These are phyloP conservation scores for Eupithecia subfuscata DNA, from an alignment of 2,888 invertebrate genomes.

Conservation along the genomic window DNA sequence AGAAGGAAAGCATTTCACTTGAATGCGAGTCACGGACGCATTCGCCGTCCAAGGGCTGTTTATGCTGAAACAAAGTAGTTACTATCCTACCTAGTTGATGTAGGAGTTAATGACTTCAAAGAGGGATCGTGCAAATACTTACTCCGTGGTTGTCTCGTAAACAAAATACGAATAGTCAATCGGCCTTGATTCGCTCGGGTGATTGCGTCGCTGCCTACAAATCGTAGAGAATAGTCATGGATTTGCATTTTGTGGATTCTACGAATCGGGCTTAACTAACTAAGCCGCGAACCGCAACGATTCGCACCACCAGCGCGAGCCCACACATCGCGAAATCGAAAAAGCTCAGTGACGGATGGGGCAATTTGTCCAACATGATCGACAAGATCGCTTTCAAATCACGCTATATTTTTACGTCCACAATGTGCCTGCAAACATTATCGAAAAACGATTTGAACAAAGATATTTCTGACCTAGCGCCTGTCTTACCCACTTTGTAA, in stretches of 20 bases:
- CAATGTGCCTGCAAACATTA: constrained; percentile 44
- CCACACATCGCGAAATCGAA: constrained; percentile 39
- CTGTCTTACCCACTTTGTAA: constrained; percentile 35
- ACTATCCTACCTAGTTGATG: background rate
- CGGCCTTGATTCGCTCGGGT: background rate
- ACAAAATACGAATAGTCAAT: background rate
- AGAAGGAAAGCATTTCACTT: constrained; percentile 6
- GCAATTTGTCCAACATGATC: constrained; percentile 56
- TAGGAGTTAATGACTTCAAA: background rate
- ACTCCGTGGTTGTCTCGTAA: background rate
- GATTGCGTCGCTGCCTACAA: background rate
- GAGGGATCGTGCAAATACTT: background rate
- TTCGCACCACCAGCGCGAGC: constrained; percentile 6
- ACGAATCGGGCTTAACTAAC: constrained; percentile 7
- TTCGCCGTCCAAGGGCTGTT: background rate
- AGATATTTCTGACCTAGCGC: constrained; percentile 42
- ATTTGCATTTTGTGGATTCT: constrained; percentile 9
- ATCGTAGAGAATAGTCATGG: constrained; percentile 2
- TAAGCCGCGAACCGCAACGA: constrained; percentile 9
- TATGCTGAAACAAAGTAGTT: constrained; percentile 9
- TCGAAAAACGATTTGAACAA: constrained; percentile 53
- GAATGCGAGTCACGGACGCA: constrained; percentile 7
- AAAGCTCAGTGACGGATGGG: constrained; percentile 55
- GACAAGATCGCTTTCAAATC: constrained; percentile 50
- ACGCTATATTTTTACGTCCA: constrained; percentile 33